Percentiles rank a stretch among this genome's conserved stretches.
Conservation (phyloP, 2,797 vertebrate species). For the Sylvilagus floridanus region DNA sequence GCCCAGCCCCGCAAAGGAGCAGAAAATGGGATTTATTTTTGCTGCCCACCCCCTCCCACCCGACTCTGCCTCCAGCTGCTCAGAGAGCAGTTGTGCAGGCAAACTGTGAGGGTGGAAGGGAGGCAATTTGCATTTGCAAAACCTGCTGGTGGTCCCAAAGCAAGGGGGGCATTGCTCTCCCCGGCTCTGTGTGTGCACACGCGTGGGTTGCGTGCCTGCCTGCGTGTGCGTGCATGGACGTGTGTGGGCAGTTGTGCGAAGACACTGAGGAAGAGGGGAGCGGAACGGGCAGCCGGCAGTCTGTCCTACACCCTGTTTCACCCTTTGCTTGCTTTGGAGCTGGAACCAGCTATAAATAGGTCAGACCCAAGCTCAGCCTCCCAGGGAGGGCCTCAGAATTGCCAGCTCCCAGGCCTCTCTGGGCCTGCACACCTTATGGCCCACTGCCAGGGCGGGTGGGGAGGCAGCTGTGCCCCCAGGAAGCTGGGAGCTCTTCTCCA, state of each 20-base stretch:
- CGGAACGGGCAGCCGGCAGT: background rate
- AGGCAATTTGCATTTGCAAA: slow-evolving; percentile 75
- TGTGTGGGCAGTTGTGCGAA: background rate
- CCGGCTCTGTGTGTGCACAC: background rate
- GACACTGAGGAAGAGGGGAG: background rate
- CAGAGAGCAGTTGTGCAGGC: slow-evolving; percentile 71
- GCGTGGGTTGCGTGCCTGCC: background rate
- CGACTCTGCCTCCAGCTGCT: slow-evolving; percentile 64
- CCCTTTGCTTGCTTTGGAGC: background rate
- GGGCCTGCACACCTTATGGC: background rate
- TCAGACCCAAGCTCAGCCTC: background rate
- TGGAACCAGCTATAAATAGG: slow-evolving; percentile 1
- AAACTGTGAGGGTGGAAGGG: background rate
- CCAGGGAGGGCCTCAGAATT: background rate
- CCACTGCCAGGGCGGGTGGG: background rate
- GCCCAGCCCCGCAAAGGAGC: slow-evolving; percentile 68
- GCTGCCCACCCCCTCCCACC: background rate
- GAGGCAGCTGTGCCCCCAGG: background rate
- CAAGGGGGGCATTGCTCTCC: background rate
- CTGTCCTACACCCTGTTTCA: background rate
- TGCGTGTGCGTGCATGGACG: background rate
- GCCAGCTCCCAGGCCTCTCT: background rate
- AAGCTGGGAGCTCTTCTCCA: background rate
- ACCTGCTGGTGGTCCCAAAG: slow-evolving; percentile 60
- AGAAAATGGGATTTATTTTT: slow-evolving; percentile 82